Evolutionary conservation across 1,140 invertebrate species (phyloP).

Genomic region (Pseudomyrmex sp.): DNA sequence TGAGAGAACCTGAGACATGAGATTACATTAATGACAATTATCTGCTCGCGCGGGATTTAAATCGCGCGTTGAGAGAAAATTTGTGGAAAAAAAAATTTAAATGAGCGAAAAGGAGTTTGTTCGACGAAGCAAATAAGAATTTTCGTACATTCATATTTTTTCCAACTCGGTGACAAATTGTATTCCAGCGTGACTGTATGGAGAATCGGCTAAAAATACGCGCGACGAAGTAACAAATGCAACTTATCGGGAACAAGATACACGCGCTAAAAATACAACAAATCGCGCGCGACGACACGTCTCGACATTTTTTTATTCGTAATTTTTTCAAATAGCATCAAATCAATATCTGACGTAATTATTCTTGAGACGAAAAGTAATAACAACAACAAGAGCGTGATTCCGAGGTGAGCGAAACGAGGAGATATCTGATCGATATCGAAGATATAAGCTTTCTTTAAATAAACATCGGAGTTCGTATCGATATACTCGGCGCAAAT

Average conservation of each 20-base stretch:
- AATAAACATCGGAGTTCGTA: not conserved
- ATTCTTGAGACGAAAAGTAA: not conserved
- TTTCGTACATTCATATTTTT: not conserved
- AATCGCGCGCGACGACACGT: not conserved
- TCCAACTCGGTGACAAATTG: not conserved
- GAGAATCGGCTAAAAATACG: slow-evolving; percentile 23
- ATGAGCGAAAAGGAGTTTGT: too few relatives aligned
- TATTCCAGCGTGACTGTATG: not conserved
- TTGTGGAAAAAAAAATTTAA: not conserved
- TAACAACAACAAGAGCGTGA: not conserved
- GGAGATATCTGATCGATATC: not conserved
- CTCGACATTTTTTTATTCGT: not conserved
- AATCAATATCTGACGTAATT: not conserved
- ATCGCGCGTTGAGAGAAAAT: not conserved
- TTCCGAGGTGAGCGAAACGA: not conserved
- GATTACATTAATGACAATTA: not conserved
- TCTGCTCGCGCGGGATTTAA: not conserved
- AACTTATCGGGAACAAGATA: slow-evolving; percentile 18
- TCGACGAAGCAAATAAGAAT: too few relatives aligned
- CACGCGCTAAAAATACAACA: slow-evolving; percentile 28
- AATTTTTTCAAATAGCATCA: slow-evolving; percentile 9
- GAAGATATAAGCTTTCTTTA: not conserved
- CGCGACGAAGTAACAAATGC: not conserved
- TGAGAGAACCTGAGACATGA: not conserved
- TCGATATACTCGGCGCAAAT: not conserved